Evolutionary conservation across 2,113 vertebrate genomes (phyloP).

Genomic region (Ailurus styani): DNA sequence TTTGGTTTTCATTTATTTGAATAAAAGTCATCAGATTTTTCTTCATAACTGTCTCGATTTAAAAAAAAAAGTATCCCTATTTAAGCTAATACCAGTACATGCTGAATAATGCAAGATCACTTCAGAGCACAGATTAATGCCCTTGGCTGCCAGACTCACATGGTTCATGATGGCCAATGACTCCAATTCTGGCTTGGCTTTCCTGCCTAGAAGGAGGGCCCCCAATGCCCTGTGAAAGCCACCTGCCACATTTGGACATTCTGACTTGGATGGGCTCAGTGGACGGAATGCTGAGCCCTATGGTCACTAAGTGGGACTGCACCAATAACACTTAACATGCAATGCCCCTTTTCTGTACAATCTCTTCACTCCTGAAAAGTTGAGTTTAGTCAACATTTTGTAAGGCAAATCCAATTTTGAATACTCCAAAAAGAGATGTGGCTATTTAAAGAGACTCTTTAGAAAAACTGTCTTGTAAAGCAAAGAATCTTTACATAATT

Average conservation of each 20-base stretch:
- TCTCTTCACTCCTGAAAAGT: slow-evolving; percentile 46
- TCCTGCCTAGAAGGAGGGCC: neutral
- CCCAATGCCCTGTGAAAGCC: neutral
- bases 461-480: slow-evolving; percentile 31
- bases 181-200: neutral
- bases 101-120: slow-evolving; percentile 66
- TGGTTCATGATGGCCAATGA: slow-evolving; percentile 60
- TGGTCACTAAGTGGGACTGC: neutral
- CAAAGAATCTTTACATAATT: slow-evolving; percentile 49
- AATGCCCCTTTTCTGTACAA: neutral
- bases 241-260: neutral
- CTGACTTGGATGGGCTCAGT: neutral
- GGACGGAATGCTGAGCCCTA: neutral
- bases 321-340: neutral
- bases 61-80: neutral
- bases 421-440: slow-evolving; percentile 51
- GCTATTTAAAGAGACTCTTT: slow-evolving; percentile 61
- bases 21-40: neutral
- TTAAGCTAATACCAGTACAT: slow-evolving; percentile 67
- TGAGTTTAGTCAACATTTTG: slow-evolving; percentile 52
- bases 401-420: slow-evolving; percentile 54
- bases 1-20: slow-evolving; percentile 11
- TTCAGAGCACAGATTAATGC: slow-evolving; percentile 54
- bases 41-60: slow-evolving; percentile 9
- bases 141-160: slow-evolving; percentile 48